Percentiles rank a stretch among this genome's conserved stretches.
These are phyloP conservation scores for Amniataba percoides DNA, from an alignment of 2,797 vertebrate species.

Conservation along the genomic window DNA sequence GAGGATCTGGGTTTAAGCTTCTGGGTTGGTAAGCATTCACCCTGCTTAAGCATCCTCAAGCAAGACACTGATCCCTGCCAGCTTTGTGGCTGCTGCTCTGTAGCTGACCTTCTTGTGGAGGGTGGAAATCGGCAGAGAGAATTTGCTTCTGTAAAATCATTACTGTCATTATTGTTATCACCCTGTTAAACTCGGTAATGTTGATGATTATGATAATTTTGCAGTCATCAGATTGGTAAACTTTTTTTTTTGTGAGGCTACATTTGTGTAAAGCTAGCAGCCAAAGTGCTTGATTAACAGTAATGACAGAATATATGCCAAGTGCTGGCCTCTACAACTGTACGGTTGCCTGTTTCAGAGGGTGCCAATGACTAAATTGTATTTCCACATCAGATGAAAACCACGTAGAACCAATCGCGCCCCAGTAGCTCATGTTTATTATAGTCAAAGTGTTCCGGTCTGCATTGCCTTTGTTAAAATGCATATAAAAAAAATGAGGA, in stretches of 20 bases:
- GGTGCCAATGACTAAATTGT: constrained; percentile 36
- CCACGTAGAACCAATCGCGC: constrained; percentile 11
- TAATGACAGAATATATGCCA: constrained; percentile 43
- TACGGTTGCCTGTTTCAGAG: constrained; percentile 25
- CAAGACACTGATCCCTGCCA: constrained; percentile 68
- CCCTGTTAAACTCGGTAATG: neutral
- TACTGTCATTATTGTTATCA: neutral
- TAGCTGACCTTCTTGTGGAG: constrained; percentile 37
- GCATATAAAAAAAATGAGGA: neutral
- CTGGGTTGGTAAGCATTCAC: constrained; percentile 60
- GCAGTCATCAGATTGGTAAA: neutral
- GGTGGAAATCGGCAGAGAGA: neutral
- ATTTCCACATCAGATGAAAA: constrained; percentile 50
- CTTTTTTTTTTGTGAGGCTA: constrained; percentile 21
- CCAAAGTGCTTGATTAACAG: constrained; percentile 42
- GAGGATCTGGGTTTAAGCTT: constrained; percentile 67
- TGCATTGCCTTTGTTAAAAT: neutral
- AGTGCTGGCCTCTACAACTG: constrained; percentile 31
- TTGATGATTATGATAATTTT: constrained; percentile 4
- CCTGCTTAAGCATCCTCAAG: constrained; percentile 70
- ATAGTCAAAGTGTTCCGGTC: neutral
- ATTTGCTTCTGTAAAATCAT: constrained; percentile 1
- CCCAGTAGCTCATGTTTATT: constrained; percentile 1
- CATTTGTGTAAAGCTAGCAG: constrained; percentile 21
- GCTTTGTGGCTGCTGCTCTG: constrained; percentile 38